phyloP scores from a whole-genome alignment of 1,140 invertebrate species.

The Samia ricini region DNA sequence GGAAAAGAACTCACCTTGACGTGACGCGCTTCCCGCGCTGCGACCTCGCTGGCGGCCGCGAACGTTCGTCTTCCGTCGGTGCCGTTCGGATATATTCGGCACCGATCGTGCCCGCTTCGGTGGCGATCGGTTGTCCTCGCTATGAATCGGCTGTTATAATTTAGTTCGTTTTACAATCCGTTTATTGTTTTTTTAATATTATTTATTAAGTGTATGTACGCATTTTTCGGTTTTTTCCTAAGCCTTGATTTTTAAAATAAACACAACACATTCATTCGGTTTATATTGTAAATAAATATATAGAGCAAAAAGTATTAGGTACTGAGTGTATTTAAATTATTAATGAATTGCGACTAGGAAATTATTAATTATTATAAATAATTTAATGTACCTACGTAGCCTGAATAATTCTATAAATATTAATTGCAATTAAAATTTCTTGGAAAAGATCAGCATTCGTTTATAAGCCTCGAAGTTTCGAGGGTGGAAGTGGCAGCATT shows the following conservation, averaged over 20 bases:
- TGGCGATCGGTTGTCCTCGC: slow-evolving; percentile 30
- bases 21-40: slow-evolving; percentile 60
- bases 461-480: no score
- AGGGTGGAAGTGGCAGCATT: no score
- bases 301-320: no score
- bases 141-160: slow-evolving; percentile 27
- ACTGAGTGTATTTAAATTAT: neutral
- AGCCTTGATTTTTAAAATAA: slow-evolving; percentile 1
- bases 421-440: no score
- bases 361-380: no score
- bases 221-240: neutral
- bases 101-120: slow-evolving; percentile 22
- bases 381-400: no score
- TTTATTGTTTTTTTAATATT: slow-evolving; percentile 36
- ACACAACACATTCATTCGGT: no score
- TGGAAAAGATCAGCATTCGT: no score
- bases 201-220: slow-evolving; percentile 21
- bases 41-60: slow-evolving; percentile 63
- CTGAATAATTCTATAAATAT: no score
- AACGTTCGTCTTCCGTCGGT: slow-evolving; percentile 33
- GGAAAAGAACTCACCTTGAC: slow-evolving; percentile 66
- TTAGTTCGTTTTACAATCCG: slow-evolving; percentile 47
- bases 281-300: no score
- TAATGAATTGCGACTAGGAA: neutral
- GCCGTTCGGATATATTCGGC: slow-evolving; percentile 29